Conservation (phyloP, 2,797 vertebrate species). For the Rhincodon typus region DNA sequence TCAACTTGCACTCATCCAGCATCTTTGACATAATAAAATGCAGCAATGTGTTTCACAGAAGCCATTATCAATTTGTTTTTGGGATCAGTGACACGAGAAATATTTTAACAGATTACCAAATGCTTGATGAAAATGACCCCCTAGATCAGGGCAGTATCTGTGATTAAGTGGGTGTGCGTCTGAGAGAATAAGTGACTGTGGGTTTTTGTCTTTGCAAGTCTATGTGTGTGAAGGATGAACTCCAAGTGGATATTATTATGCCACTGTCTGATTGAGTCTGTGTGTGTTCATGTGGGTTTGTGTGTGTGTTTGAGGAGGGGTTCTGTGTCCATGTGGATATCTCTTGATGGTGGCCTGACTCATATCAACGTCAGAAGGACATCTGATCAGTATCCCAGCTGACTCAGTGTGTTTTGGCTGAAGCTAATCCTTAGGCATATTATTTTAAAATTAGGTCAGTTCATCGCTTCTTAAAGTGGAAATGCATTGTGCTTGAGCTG, state of each 20-base stretch:
- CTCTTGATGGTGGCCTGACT: neutral
- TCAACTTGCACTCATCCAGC: neutral
- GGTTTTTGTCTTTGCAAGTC: no score
- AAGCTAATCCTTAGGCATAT: constrained; percentile 26
- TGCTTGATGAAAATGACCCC: neutral
- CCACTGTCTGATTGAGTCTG: neutral
- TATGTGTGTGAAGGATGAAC: no score
- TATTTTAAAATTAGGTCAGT: constrained; percentile 19
- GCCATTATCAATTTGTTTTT: neutral
- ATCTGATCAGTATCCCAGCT: constrained; percentile 17
- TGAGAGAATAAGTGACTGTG: no score
- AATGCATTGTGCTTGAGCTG: neutral
- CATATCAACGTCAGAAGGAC: neutral
- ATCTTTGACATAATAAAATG: neutral
- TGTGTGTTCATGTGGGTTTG: neutral
- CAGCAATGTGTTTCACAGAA: neutral
- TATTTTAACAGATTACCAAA: neutral
- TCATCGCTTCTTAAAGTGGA: constrained; percentile 28
- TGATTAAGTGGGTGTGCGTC: no score
- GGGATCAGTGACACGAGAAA: neutral
- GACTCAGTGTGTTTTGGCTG: constrained; percentile 24
- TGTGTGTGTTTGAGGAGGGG: neutral
- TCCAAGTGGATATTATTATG: no score
- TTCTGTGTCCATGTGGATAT: neutral
- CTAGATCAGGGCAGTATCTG: neutral